Base-by-base conservation (phyloP, 2,113 vertebrate species). In the Xenus cinereus region DNA sequence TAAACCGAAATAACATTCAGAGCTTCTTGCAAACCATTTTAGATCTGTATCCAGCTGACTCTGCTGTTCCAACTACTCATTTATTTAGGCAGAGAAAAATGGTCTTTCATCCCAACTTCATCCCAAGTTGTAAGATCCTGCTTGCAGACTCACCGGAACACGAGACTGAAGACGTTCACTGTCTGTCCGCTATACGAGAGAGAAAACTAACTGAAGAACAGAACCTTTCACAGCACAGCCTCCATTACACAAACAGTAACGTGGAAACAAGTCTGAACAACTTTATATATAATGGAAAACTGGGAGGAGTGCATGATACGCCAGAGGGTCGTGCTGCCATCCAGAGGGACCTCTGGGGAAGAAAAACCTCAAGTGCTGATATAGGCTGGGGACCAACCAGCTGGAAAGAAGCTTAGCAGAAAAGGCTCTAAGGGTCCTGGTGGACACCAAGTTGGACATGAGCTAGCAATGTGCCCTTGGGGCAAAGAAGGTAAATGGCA, bases 111-210 rank as follows among this genome's bases (percentile, higher is more conserved):
- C n/a, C n/a, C n/a, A n/a, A n/a, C n/a, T n/a, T 43, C 62, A 66
- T 18, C 45, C 32, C 41, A 59, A 45, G 24, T 32, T 24, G 14
- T 28, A n/a, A 85, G 74, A 91, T 24, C 13, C 35, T 74, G 22
- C 30, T 63, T 63, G 63, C 14, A 83, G 45, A 35, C 32, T 62
- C 63, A 77, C 41, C 41, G 80, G 53, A 84, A 83, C n/a, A 46
- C 10, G 2, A 46, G 24, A 76, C 54, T 76, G n/a, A 62, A 62
- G 43, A 71, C n/a, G 62, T 89, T 9, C 23, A 51, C 48, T 20
- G 7, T 74, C 79, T 37, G 16, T 8, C 19, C 4, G 1, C 15
- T 26, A 16, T 2, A 51, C 0, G 4, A 10, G 24, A 77, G 19
- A 78, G 24, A 39, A 86, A 68, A 2, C 30, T 41, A 87, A 66